Base-by-base conservation (phyloP, 2,113 vertebrate species). In the Semicossyphus pulcher region DNA sequence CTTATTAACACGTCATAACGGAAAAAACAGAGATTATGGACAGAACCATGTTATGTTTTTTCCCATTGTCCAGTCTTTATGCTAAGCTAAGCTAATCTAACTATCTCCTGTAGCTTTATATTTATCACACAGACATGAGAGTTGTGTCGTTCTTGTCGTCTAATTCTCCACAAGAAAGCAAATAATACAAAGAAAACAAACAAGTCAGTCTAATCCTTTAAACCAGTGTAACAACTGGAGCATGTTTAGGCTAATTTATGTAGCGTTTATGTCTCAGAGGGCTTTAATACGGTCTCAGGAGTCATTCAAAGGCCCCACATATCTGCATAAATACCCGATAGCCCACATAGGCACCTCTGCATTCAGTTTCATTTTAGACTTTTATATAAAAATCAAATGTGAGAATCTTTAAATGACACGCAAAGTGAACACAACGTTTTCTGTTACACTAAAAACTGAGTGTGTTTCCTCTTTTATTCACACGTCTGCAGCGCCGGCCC, bases 401-500 rank as follows among this genome's bases (percentile, higher is more conserved):
- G 20, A 21, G n/a, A 16, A 32, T 65, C 53, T 44, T 59, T 39
- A 42, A 20, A 29, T 37, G 37, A 42, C 18, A 60, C 5, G 21
- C 26, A 59, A 58, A 47, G 11, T 37, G 11, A 59, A 54, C 20
- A 28, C 41, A 10, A 18, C 15, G 47, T 10, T 51, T 20, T 11
- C 47, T 65, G 12, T 53, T 26, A 14, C 62, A 21, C 11, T 48
- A 26, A 34, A 49, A 34, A 12, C 10, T 23, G 18, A 15, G 11
- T 52, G 11, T 20, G 18, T 44, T 16, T 20, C 18, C 10, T 10
- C 32, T 2, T 20, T 12, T 6, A 11, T 16, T 21, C 34, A 28
- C 48, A 28, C 0, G 36, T 91, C 91, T 87, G 93, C 92, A 93
- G 94, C 91, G 84, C 88, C 91, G 93, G 93, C 92, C 94, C 95